phyloP scores from a whole-genome alignment of 1,140 invertebrate genomes.

The Galendromus occidentalis region DNA sequence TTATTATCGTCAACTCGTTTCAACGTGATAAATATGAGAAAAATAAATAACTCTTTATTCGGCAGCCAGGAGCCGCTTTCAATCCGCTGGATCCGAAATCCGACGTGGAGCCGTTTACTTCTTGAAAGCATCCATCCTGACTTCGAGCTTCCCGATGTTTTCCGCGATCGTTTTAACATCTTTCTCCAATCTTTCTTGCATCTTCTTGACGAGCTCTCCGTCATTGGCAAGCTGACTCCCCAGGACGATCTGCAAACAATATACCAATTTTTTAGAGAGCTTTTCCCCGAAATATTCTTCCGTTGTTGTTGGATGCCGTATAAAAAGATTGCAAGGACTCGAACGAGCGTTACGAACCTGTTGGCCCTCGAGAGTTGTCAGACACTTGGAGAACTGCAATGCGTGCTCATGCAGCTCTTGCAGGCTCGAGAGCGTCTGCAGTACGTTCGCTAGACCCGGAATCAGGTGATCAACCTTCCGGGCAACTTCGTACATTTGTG shows the following conservation, averaged over 20 bases:
- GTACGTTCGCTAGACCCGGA: neutral
- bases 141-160: slow-evolving; percentile 3
- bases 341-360: neutral
- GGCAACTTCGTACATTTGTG: neutral
- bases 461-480: slow-evolving; percentile 2
- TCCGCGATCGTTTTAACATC: neutral
- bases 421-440: neutral
- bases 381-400: slow-evolving; percentile 1
- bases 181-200: neutral
- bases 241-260: neutral
- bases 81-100: no score
- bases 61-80: no score
- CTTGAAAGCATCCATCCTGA: neutral
- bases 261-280: neutral
- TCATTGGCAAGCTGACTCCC: neutral
- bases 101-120: neutral
- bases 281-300: no score
- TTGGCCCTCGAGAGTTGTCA: neutral
- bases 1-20: no score
- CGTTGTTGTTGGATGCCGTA: no score
- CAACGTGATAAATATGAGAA: no score
- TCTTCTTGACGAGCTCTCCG: neutral
- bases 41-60: no score
- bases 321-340: neutral
- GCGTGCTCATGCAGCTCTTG: slow-evolving; percentile 3